These are phyloP conservation scores for Etheostoma cragini DNA, from an alignment of 2,113 vertebrate genomes.

Conservation along the genomic window DNA sequence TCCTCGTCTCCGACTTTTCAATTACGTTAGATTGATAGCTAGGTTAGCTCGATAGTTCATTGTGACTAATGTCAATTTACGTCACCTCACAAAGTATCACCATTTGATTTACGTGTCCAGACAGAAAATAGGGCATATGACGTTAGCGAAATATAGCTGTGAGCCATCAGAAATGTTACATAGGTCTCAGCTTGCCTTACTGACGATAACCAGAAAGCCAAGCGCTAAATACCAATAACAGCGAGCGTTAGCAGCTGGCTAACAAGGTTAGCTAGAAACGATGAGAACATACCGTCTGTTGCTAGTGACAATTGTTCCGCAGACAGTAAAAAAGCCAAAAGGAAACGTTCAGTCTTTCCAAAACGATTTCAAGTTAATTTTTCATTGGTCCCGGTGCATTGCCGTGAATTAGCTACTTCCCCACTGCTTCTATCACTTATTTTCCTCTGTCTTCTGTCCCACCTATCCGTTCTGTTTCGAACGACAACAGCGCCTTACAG, in stretches of 20 bases:
- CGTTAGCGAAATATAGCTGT: neutral
- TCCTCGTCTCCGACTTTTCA: neutral
- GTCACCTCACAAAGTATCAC: neutral
- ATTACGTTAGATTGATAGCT: slow-evolving; percentile 10
- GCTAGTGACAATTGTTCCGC: slow-evolving; percentile 61
- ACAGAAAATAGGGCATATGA: neutral
- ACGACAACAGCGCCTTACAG: slow-evolving; percentile 55
- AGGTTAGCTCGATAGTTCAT: slow-evolving; percentile 19
- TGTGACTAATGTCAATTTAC: slow-evolving; percentile 34
- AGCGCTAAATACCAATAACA: slow-evolving; percentile 53
- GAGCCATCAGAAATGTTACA: neutral
- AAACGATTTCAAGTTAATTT: neutral
- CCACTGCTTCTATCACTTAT: slow-evolving; percentile 33
- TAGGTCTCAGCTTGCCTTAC: neutral
- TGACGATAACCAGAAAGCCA: slow-evolving; percentile 31
- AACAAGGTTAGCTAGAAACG: slow-evolving; percentile 63
- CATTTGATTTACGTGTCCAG: neutral
- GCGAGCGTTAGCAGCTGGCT: slow-evolving; percentile 65
- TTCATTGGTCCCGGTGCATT: neutral
- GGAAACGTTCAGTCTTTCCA: slow-evolving; percentile 1
- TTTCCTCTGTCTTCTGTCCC: slow-evolving; percentile 60
- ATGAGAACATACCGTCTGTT: slow-evolving; percentile 78
- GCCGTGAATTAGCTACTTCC: slow-evolving; percentile 32
- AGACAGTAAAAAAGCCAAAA: slow-evolving; percentile 25
- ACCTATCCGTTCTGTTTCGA: slow-evolving; percentile 61